These are phyloP conservation scores for Stichopus chloronotus DNA, from an alignment of 35 echinoderm and acorn worm species.

Conservation along the genomic window DNA sequence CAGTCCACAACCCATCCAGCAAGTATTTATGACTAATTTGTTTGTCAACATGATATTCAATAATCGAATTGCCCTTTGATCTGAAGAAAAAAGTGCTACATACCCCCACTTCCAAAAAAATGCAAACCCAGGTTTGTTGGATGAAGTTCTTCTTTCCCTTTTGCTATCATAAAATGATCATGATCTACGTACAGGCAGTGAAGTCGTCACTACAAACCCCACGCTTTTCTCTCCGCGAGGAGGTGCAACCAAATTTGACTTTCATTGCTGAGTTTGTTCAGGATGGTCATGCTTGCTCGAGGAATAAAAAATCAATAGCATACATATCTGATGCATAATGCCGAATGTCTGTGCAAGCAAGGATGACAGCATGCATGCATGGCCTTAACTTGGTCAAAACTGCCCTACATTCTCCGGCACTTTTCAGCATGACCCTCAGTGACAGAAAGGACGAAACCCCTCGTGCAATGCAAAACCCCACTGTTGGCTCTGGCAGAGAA, in stretches of 20 bases:
- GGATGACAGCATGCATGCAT: not conserved
- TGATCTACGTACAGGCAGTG: no score
- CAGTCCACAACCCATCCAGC: no score
- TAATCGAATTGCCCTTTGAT: no score
- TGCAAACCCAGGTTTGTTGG: no score
- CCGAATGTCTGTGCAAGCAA: no score
- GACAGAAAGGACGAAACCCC: not conserved
- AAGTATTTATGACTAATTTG: no score
- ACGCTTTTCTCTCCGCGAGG: not conserved
- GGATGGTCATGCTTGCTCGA: not conserved
- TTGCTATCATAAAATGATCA: no score
- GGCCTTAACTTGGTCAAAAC: constrained; percentile 19
- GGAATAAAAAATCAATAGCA: not conserved
- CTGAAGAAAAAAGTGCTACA: no score
- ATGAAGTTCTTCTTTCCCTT: no score
- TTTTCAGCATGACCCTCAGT: not conserved
- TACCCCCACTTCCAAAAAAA: no score
- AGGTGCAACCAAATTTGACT: not conserved
- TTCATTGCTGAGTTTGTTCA: not conserved
- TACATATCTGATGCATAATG: not conserved
- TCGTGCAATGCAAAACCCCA: not conserved
- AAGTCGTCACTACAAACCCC: no score
- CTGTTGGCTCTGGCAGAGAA: not conserved
- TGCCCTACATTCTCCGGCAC: not conserved
- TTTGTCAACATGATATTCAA: no score